These are phyloP conservation scores for Nothocercus nigrocapillus DNA, from an alignment of 2,113 vertebrate species.

Conservation along the genomic window DNA sequence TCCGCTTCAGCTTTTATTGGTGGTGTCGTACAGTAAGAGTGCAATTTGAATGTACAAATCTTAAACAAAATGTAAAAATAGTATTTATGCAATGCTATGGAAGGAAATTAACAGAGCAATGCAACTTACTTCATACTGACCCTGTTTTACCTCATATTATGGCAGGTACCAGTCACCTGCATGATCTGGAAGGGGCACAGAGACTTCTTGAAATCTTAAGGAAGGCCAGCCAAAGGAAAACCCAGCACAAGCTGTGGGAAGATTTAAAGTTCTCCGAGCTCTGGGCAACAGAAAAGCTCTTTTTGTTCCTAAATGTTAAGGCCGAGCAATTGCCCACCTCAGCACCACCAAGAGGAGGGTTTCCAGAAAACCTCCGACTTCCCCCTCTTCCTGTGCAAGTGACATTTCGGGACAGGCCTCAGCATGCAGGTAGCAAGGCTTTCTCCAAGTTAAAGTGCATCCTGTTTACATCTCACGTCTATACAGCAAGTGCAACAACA, in stretches of 20 bases:
- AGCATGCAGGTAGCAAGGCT: slow-evolving; percentile 18
- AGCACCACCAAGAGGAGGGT: neutral
- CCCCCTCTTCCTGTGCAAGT: slow-evolving; percentile 15
- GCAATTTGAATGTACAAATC: slow-evolving; percentile 78
- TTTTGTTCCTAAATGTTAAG: slow-evolving; percentile 35
- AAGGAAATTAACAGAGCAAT: slow-evolving; percentile 66
- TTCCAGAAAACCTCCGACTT: slow-evolving; percentile 27
- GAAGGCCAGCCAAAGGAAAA: slow-evolving; percentile 40
- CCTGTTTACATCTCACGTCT: slow-evolving; percentile 33
- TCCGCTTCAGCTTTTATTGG: slow-evolving; percentile 79
- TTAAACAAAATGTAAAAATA: slow-evolving; percentile 77
- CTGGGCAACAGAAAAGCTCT: slow-evolving; percentile 32
- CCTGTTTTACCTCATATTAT: slow-evolving; percentile 68
- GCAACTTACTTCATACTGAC: slow-evolving; percentile 61
- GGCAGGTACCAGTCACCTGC: slow-evolving; percentile 57
- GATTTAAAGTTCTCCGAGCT: slow-evolving; percentile 29
- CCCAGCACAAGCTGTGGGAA: slow-evolving; percentile 29
- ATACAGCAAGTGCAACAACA: slow-evolving; percentile 1
- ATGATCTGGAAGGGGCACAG: slow-evolving; percentile 17
- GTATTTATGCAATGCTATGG: slow-evolving; percentile 69
- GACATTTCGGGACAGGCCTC: slow-evolving; percentile 32
- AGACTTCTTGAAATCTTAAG: slow-evolving; percentile 15
- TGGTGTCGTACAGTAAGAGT: slow-evolving; percentile 75
- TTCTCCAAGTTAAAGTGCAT: slow-evolving; percentile 78
- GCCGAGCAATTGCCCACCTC: slow-evolving; percentile 26